Base-by-base conservation (phyloP, 2,113 vertebrate species). In the Lagopus muta region DNA sequence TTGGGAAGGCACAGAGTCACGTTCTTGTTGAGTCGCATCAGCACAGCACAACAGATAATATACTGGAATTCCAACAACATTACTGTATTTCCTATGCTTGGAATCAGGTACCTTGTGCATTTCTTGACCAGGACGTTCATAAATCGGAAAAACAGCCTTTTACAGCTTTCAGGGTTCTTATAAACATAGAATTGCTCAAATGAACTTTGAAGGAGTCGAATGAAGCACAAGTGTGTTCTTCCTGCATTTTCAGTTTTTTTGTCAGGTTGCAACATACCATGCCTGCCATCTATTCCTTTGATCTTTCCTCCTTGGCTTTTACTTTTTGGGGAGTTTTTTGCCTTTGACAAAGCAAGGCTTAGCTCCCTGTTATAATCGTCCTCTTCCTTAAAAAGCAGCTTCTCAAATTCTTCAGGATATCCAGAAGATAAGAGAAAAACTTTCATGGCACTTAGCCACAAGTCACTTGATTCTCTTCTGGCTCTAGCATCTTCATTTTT, bases 21-120 rank as follows among this genome's bases (percentile, higher is more conserved):
- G 27, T 70, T 96, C 85, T 94, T 97, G 79, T 76, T 77, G 21
- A 98, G 97, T 48, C 92, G 97, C 95, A 97, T 97, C 73, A 98
- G 95, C 28, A 98, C 96, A 21, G 92, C 91, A 22, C 96, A 98
- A 15, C 97, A 98, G 40, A 98, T 92, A 66, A 98, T 28, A 27
- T 98, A 98, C 92, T 98, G 98, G 55, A 97, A 97, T 93, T 98
- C 98, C 85, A 98, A 25, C 66, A 98, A 80, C 95, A 97, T 97
- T 62, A 98, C 96, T 0, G 97, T 97, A 65, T 98, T 98, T 8
- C 92, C 97, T 34, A 98, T 97, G 92, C 96, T 97, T 69, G 98
- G 98, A 78, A 98, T 93, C 71, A 97, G 91, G 5, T 95, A 97
- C 0, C 94, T 88, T 3, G 94, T 93, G 86, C 96, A 97, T 58